phyloP scores from a whole-genome alignment of 1,140 invertebrate genomes.

The Eupeodes corollae region DNA sequence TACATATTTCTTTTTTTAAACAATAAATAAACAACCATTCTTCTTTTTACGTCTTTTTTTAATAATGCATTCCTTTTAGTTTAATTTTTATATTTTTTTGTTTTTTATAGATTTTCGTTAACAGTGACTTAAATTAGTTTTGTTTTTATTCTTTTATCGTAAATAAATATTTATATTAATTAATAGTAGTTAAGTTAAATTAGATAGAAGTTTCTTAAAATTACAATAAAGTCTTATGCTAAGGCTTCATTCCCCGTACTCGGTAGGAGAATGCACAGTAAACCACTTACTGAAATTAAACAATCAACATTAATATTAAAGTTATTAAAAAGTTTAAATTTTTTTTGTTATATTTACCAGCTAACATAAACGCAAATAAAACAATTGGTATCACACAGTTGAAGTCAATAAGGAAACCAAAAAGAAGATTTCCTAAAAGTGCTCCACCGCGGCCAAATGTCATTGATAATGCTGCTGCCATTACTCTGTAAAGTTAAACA shows the following conservation, averaged over 20 bases:
- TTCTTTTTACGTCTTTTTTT: too few relatives aligned
- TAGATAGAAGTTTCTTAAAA: too few relatives aligned
- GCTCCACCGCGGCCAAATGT: slow-evolving; percentile 61
- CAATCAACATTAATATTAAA: slow-evolving; percentile 6
- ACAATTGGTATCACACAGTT: slow-evolving; percentile 58
- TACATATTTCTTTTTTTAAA: too few relatives aligned
- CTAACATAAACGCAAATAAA: slow-evolving; percentile 53
- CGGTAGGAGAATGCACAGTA: slow-evolving; percentile 53
- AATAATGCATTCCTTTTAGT: too few relatives aligned
- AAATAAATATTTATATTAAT: too few relatives aligned
- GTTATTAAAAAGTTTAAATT: neutral
- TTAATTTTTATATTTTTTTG: too few relatives aligned
- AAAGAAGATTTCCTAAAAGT: slow-evolving; percentile 53
- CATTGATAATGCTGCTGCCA: slow-evolving; percentile 60
- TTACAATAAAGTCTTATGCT: slow-evolving; percentile 37
- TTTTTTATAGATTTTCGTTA: too few relatives aligned
- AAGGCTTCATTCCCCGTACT: slow-evolving; percentile 54
- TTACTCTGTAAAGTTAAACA: slow-evolving; percentile 48
- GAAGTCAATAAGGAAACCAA: slow-evolving; percentile 60
- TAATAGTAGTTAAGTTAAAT: too few relatives aligned
- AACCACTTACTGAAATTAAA: slow-evolving; percentile 46
- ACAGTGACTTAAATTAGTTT: too few relatives aligned
- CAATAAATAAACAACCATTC: too few relatives aligned
- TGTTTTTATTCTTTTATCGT: too few relatives aligned
- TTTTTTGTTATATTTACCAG: slow-evolving; percentile 44